Base-by-base conservation (phyloP, 37 sponge, comb jelly and placozoan species). In the Cliona cf. orientalis region DNA sequence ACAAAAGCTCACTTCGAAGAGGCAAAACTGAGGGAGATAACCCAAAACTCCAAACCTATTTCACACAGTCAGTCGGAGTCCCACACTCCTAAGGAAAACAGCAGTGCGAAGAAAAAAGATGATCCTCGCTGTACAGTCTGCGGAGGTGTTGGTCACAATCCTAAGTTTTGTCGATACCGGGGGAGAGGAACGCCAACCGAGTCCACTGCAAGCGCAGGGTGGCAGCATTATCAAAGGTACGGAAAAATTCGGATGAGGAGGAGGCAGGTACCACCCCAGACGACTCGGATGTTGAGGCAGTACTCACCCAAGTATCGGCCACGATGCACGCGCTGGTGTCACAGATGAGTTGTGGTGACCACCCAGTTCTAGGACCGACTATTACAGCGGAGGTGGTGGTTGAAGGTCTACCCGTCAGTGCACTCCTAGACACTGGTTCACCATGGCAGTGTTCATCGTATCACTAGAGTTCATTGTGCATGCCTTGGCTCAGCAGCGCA, bases 391-490 rank as follows among this genome's bases (percentile, higher is more conserved):
- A 70, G 53, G 42, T 88, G 22, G 29, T 1, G 53, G 69, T 88
- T 32, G 56, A 88, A 1, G 89, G 83, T 22, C 66, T 76, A 19
- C n/a, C 71, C 2, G 71, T 69, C 3, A 2, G 59, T 17, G 83
- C 89, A 7, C 61, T 82, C 26, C 29, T 88, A 41, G 89, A 88
- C 65, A 88, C 83, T 0, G 89, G 89, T 1, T 76, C 83, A 11
- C 89, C n/a, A n/a, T n/a, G n/a, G n/a, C 89, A 49, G 83, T 62
- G 9, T 82, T 68, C 33, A 76, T 88, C 0, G 40, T 82, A 0
- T 88, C 89, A 1, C 25, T 81, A 5, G 40, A 69, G 21, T 60
- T 75, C 53, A 42, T 69, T 2, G 2, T 81, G 40, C 0, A 58
- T 12, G 76, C 55, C 1, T 45, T 81, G 25, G 71, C 60, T 0